Percentiles rank a stretch among this genome's conserved stretches.
Evolutionary conservation across 2,797 vertebrate genomes (phyloP).

Genomic region (Calcarius lapponicus): DNA sequence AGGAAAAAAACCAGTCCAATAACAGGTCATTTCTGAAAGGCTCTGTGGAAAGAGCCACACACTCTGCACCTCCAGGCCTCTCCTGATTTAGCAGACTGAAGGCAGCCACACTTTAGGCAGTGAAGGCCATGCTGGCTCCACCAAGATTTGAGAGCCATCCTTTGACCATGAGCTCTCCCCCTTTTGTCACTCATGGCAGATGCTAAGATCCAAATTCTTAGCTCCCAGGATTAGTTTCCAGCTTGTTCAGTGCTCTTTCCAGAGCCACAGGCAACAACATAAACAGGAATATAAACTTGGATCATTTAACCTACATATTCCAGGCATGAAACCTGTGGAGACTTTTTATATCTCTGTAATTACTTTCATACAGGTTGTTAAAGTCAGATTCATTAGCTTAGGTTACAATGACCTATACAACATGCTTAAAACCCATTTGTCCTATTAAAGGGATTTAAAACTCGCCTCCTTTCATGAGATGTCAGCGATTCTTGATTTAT

Average conservation of each 20-base stretch:
- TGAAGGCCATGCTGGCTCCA: not conserved
- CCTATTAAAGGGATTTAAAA: constrained; percentile 47
- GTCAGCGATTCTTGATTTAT: constrained; percentile 38
- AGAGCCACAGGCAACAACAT: not conserved
- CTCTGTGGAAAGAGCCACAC: not conserved
- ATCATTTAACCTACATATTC: not conserved
- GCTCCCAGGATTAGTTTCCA: not conserved
- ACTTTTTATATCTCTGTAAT: not conserved
- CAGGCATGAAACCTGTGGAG: not conserved
- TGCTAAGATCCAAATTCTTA: not conserved
- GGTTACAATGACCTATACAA: constrained; percentile 58
- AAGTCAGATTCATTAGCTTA: constrained; percentile 42
- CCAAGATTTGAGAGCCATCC: not conserved
- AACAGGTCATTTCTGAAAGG: not conserved
- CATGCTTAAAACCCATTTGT: constrained; percentile 57
- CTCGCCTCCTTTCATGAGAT: constrained; percentile 16
- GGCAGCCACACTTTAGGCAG: too few species aligned
- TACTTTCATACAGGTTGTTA: constrained; percentile 14
- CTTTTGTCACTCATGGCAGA: not conserved
- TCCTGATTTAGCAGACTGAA: not conserved
- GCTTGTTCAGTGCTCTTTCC: not conserved
- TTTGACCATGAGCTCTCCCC: not conserved
- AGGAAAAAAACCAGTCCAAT: not conserved
- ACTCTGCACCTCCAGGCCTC: not conserved
- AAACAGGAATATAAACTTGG: not conserved